Conservation (phyloP, 2,888 invertebrate genomes). For the Catonia carolina region DNA sequence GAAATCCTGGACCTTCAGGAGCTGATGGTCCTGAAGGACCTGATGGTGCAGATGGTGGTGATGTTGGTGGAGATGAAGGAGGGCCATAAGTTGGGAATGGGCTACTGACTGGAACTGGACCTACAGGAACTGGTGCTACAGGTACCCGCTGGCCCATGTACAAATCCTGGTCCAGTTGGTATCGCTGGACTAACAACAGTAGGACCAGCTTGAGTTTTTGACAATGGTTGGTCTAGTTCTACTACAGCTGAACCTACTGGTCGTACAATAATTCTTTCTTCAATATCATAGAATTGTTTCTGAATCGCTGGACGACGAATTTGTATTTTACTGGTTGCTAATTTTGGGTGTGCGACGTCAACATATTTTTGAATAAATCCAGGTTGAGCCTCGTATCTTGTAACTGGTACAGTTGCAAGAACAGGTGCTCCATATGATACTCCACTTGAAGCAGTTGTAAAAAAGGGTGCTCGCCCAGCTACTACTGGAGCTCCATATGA, state of each 20-base stretch:
- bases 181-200: slow-evolving; percentile 41
- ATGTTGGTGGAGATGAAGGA: slow-evolving; percentile 24
- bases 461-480: no score
- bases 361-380: slow-evolving; percentile 49
- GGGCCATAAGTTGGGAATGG: slow-evolving; percentile 32
- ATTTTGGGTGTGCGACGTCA: slow-evolving; percentile 52
- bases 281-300: slow-evolving; percentile 58
- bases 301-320: slow-evolving; percentile 54
- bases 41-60: slow-evolving; percentile 28
- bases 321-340: slow-evolving; percentile 50
- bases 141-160: no score
- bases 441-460: slow-evolving; percentile 17
- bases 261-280: slow-evolving; percentile 52
- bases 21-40: slow-evolving; percentile 21
- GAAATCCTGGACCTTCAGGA: slow-evolving; percentile 13
- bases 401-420: slow-evolving; percentile 45
- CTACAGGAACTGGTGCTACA: slow-evolving; percentile 32
- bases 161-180: slow-evolving; percentile 14
- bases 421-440: slow-evolving; percentile 39
- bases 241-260: slow-evolving; percentile 55
- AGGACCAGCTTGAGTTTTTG: slow-evolving; percentile 49
- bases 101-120: slow-evolving; percentile 29
- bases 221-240: slow-evolving; percentile 53
- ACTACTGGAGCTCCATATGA: slow-evolving; percentile 19
- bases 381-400: slow-evolving; percentile 47